Evolutionary conservation across 2,113 vertebrate species (phyloP).

Genomic region (Syngnathus scovelli): DNA sequence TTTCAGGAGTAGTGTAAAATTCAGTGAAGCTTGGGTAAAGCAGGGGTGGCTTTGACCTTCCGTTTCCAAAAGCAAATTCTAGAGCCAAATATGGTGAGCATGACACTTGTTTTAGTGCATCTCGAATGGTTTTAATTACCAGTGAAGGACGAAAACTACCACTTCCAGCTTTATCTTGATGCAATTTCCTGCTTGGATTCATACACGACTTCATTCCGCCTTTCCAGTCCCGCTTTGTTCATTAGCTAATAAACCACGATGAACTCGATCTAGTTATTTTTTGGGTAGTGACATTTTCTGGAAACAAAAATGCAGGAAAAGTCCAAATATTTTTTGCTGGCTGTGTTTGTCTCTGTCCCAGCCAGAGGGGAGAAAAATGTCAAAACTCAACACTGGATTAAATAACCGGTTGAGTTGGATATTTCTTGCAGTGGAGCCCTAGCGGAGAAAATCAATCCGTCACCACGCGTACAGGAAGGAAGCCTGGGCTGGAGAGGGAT

Average conservation of each 20-base stretch:
- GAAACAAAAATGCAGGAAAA: slow-evolving; percentile 29
- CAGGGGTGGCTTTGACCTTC: background rate
- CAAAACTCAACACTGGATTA: slow-evolving; percentile 31
- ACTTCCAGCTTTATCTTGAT: slow-evolving; percentile 12
- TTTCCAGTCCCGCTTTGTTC: background rate
- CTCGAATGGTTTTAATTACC: slow-evolving; percentile 9
- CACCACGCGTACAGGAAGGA: slow-evolving; percentile 68
- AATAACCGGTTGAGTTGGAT: slow-evolving; percentile 44
- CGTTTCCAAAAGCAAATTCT: background rate
- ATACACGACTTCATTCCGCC: slow-evolving; percentile 11
- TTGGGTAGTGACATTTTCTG: slow-evolving; percentile 39
- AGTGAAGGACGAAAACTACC: background rate
- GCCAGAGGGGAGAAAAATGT: background rate
- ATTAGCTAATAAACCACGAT: slow-evolving; percentile 23
- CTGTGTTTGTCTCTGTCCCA: slow-evolving; percentile 16
- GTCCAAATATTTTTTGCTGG: slow-evolving; percentile 28
- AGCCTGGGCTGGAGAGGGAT: slow-evolving; percentile 59
- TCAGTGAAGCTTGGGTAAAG: background rate
- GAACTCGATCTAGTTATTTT: slow-evolving; percentile 18
- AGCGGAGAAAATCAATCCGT: slow-evolving; percentile 68
- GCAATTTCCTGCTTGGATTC: slow-evolving; percentile 3
- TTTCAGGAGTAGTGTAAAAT: background rate
- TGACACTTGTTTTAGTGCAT: background rate
- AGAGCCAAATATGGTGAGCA: background rate
- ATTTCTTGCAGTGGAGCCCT: slow-evolving; percentile 58